Evolutionary conservation across 1,140 invertebrate species (phyloP), one percentile per base, ranked within the genome.

Genomic region (Neomicropteryx cornuta): DNA sequence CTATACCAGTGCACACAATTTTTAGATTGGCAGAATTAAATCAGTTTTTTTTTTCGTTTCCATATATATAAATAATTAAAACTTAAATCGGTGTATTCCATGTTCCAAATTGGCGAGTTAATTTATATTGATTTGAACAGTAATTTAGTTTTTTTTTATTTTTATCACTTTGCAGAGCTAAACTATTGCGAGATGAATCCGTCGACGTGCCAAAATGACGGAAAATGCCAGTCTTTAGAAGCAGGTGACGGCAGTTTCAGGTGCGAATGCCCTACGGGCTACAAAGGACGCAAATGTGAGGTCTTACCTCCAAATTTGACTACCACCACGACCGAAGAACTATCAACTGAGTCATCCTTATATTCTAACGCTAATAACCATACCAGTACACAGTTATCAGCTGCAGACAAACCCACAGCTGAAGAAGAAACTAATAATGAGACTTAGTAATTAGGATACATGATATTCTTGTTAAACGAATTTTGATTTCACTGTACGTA

Each of bases 181-280:
- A 85, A 76, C 38, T 83, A 79, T 54, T 87, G 85, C 59, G 76
- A 81, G 35, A 75, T 81, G 28, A 75, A 87, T 52, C 67, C 72
- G 2, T 68, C 66, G 33, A 70, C 70, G 19, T 88, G 78, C 55
- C 74, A 81, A 51, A 87, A 88, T 50, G 83, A 81, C 6, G 81
- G 79, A 2, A 86, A 81, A 49, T 91, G 86, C 50, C 70, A 82
- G 19, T 84, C 81, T 28, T 62, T 83, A 56, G 82, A 77, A 30
- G 72, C 74, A 42, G 78, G 81, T 38, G 79, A 85, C 38, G 84
- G 83, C 2, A 66, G 71, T 58, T 87, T 77, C 55, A 77, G 78
- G 49, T 91, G 78, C 44, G 59, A 73, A 28, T 79, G 77, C 48
- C 62, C 70, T 0, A 60, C 74, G 21, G 76, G 76, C 14, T 70